Conservation (phyloP, 35 echinoderm and acorn worm species). For the Chiridota heheva region DNA sequence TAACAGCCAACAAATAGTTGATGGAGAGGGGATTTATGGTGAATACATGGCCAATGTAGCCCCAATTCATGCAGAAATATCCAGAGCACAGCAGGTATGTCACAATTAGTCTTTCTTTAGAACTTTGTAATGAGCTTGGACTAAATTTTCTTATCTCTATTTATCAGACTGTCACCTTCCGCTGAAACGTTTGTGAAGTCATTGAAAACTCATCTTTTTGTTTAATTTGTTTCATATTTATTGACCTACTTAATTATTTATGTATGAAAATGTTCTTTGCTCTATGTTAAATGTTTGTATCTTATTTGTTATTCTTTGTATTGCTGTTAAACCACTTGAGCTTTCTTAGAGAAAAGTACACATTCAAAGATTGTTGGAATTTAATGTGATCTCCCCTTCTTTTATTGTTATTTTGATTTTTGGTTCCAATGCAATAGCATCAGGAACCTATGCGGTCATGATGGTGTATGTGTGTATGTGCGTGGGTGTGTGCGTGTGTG, state of each 20-base stretch:
- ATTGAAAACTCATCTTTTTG: too few species aligned
- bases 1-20: conserved; percentile 45
- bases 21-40: conserved; percentile 71
- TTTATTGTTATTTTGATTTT: too few species aligned
- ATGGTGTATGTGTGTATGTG: too few species aligned
- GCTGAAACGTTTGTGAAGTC: not conserved
- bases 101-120: not conserved
- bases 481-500: too few species aligned
- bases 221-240: not conserved
- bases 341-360: not conserved
- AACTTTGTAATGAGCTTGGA: not conserved
- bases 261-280: too few species aligned
- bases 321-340: not conserved
- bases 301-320: not conserved
- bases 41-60: conserved; percentile 78
- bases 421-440: too few species aligned
- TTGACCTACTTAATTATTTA: not conserved
- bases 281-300: too few species aligned
- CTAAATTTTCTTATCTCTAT: not conserved
- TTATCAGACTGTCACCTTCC: too few species aligned
- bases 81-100: conserved; percentile 70
- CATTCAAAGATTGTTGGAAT: too few species aligned
- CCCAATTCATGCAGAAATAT: conserved; percentile 76
- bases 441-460: too few species aligned
- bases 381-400: too few species aligned